A percentile compares a stretch with the other conserved stretches of the same genome.
These are phyloP conservation scores for Agrochola macilenta DNA, from an alignment of 2,888 invertebrate genomes.

Conservation along the genomic window DNA sequence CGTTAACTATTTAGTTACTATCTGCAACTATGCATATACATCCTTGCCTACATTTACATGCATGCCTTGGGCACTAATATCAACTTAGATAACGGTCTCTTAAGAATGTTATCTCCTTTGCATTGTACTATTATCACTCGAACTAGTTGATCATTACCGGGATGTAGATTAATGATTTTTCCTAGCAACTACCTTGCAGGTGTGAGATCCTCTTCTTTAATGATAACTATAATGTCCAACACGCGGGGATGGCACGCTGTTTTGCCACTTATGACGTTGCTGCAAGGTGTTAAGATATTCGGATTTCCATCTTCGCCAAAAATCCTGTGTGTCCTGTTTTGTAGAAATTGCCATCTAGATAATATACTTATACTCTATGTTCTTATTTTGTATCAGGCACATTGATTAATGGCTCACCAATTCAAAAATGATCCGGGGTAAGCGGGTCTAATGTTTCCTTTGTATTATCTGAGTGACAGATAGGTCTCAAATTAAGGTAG, in stretches of 20 bases:
- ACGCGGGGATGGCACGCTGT: not conserved
- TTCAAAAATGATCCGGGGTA: not conserved
- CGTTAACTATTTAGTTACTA: too few relatives aligned
- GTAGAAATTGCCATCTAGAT: not conserved
- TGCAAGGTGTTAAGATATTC: not conserved
- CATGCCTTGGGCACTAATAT: too few relatives aligned
- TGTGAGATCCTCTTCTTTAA: not conserved
- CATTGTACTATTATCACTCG: not conserved
- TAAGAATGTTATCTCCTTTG: not conserved
- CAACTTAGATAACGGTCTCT: too few relatives aligned
- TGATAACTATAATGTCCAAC: too few relatives aligned
- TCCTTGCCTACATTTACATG: too few relatives aligned
- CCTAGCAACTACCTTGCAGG: not conserved
- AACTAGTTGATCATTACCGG: not conserved
- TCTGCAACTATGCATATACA: too few relatives aligned
- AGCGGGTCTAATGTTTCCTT: not conserved
- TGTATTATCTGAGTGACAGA: not conserved
- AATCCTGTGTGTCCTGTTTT: not conserved
- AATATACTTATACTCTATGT: not conserved
- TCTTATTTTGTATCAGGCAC: not conserved
- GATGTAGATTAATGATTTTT: not conserved
- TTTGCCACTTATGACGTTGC: conserved; percentile 2
- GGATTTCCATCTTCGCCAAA: not conserved
- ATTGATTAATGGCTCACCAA: conserved; percentile 3
- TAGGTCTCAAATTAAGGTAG: not conserved